Evolutionary conservation across 2,888 invertebrate species (phyloP).

Genomic region (Chymomyza amoena): DNA sequence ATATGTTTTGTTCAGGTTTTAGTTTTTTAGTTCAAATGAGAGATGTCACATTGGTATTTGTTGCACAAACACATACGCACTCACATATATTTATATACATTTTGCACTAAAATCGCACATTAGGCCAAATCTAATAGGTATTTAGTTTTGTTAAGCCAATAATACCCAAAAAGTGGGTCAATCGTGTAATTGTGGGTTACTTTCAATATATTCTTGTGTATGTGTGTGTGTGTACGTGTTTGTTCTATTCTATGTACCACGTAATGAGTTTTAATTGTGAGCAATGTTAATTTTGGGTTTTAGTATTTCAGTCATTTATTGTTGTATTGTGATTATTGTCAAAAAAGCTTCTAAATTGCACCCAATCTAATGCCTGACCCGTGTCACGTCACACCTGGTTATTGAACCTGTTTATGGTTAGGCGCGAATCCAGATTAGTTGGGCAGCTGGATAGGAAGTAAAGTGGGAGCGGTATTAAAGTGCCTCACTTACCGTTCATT

Average conservation of each 20-base stretch:
- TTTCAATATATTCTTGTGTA: neutral
- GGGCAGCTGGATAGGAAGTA: constrained; percentile 13
- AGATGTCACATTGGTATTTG: neutral
- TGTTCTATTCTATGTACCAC: constrained; percentile 7
- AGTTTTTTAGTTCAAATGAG: neutral
- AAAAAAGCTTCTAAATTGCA: constrained; percentile 5
- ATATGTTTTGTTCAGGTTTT: neutral
- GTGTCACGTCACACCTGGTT: constrained; percentile 30
- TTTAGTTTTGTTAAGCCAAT: constrained; percentile 68
- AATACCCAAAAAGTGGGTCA: constrained; percentile 69
- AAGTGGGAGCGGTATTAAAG: neutral
- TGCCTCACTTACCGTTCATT: constrained; percentile 64
- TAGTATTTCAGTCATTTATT: neutral
- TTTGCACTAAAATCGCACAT: constrained; percentile 33
- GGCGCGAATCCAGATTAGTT: constrained; percentile 56
- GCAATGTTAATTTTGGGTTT: constrained; percentile 48
- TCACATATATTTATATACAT: neutral
- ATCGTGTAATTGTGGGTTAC: constrained; percentile 32
- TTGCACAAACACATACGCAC: neutral
- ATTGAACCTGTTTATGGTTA: constrained; percentile 11
- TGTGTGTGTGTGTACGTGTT: constrained; percentile 15
- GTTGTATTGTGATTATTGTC: constrained; percentile 7
- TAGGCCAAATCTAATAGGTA: constrained; percentile 58
- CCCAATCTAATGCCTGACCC: constrained; percentile 21
- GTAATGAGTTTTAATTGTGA: constrained; percentile 67